Base-by-base conservation (phyloP, 2,797 vertebrate species). In the Lateolabrax maculatus region DNA sequence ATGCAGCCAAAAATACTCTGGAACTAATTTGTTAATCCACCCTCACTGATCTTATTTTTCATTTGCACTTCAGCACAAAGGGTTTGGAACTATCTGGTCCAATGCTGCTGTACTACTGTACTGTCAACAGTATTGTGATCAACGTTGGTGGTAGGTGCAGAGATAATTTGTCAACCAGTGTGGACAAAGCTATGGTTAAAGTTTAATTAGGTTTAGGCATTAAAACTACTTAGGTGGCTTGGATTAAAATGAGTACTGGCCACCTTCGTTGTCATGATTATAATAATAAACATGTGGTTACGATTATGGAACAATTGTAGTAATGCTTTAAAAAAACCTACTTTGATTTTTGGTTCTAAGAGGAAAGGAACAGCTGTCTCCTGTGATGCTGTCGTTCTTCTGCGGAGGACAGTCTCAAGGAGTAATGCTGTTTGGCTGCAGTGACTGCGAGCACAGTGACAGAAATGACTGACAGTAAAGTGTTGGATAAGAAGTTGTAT, bases 1-100 rank as follows among this genome's bases (percentile, higher is more conserved):
- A 10, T 29, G 16, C 27, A 67, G 65, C 61, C 61, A 60, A 55
- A 75, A 73, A 53, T 66, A 74, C 34, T 36, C 52, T 37, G 63
- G 31, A 83, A 70, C 53, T 3, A 63, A 81, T 43, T 2, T 36
- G 25, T 76, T 79, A 58, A 75, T 81, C 63, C 65, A 44, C 21
- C 27, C 48, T 74, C 49, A 58, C 9, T 63, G 25, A 65, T 77
- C 77, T 15, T 56, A 10, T 29, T 53, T 69, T 56, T 62, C 37
- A 43, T 71, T 57, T 53, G 41, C 53, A 48, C 46, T 72, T 76
- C 55, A 61, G 57, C 25, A 51, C 23, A 77, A 60, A 63, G n/a
- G 12, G n/a, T 34, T 65, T 21, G 19, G 11, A 61, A 43, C 2
- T 25, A 44, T 53, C 36, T 25, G 4, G 15, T 57, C 34, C 18